Evolutionary conservation across 2,797 vertebrate species (phyloP).

Genomic region (Simalia tracyae): DNA sequence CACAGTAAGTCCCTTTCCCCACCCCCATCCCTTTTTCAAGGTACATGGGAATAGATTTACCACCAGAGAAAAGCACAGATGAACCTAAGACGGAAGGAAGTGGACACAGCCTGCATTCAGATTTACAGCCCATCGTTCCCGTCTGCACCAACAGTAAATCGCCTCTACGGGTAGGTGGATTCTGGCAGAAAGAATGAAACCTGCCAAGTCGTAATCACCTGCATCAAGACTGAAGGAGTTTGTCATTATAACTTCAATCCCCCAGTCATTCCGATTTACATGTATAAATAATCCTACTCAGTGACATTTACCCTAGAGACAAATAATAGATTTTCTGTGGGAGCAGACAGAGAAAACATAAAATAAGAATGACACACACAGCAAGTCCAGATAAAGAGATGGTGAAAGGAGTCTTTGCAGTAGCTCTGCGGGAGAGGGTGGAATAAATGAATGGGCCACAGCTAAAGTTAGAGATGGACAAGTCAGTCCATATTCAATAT

Average conservation of each 20-base stretch:
- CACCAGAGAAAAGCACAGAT: neutral
- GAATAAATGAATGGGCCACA: neutral
- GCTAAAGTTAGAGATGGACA: neutral
- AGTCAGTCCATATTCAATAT: neutral
- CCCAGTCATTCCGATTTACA: constrained; percentile 66
- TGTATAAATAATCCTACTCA: constrained; percentile 69
- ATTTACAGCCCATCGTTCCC: neutral
- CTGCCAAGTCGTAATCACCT: constrained; percentile 16
- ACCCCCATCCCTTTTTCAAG: neutral
- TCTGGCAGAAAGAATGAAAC: constrained; percentile 18
- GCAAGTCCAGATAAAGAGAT: constrained; percentile 38
- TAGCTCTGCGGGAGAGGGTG: constrained; percentile 7
- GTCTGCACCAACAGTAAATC: constrained; percentile 23
- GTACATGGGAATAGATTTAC: constrained; percentile 7
- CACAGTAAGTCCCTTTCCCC: neutral
- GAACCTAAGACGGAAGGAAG: neutral
- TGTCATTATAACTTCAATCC: constrained; percentile 63
- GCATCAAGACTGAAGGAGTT: constrained; percentile 43
- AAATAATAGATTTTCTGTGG: constrained; percentile 66
- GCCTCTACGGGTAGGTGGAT: neutral
- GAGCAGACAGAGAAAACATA: constrained; percentile 67
- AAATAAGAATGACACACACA: constrained; percentile 55
- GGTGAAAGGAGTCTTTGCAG: constrained; percentile 25
- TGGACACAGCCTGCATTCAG: constrained; percentile 3
- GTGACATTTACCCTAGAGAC: constrained; percentile 64